Base-by-base conservation (phyloP, 2,888 invertebrate genomes). In the Drosophila maculinotata region DNA sequence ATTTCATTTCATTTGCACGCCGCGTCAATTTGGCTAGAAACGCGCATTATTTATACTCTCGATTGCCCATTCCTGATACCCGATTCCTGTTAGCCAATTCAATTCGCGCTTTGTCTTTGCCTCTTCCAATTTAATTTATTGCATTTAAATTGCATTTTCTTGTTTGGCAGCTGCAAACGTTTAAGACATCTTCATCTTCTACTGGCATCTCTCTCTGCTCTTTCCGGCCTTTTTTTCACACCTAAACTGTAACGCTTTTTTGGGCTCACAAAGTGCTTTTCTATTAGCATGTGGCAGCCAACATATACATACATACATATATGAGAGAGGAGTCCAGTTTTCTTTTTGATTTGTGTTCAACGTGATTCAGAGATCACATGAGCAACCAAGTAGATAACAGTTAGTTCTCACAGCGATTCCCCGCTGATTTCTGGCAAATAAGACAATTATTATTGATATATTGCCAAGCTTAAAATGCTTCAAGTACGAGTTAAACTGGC, bases 131-230 rank as follows among this genome's bases (percentile, higher is more conserved):
- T 76, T 76, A 83, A 85, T 85, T 85, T 85, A 85, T 85, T 68
- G 84, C 77, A 64, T 79, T 84, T 86, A 87, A 87, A 85, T 85
- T 86, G 84, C 85, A 75, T 83, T 79, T 87, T 80, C 85, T 86
- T 88, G 84, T 84, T 67, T 23, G 25, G 39, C 38, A 38, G 44
- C 42, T 58, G 59, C 57, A 47, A 51, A 23, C 49, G 23, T n/a
- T 52, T 30, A 15, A 28, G 44, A 36, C 35, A 56, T 41, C 53
- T 42, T 10, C 44, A 47, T 39, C 20, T 8, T 38, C 31, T 25
- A 8, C 28, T 31, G 15, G 2, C 9, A 42, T n/a, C n/a, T n/a
- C 26, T n/a, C 10, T 28, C 10, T 5, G 12, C 12, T 38, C 47
- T 25, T 33, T 36, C 35, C 38, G 42, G 14, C 15, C 41, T 39